A percentile compares a stretch with the other conserved stretches of the same genome.
These are phyloP conservation scores for Mobula birostris DNA, from an alignment of 2,113 vertebrate genomes.

Conservation along the genomic window DNA sequence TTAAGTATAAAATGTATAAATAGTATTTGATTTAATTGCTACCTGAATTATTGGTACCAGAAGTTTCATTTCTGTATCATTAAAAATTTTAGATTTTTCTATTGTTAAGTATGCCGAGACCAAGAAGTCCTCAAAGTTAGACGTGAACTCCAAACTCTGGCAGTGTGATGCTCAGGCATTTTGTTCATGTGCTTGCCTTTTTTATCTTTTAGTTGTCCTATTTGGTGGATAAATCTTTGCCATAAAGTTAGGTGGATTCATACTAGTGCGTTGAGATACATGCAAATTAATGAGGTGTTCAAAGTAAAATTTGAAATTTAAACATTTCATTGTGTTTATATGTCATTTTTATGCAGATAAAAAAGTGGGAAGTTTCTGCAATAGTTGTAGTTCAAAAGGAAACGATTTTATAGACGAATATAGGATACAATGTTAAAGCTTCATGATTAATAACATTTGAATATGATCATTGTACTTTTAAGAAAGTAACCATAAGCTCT, in stretches of 20 bases:
- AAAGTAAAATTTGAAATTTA: too few relatives aligned
- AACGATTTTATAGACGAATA: not conserved
- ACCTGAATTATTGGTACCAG: not conserved
- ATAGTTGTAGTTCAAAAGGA: not conserved
- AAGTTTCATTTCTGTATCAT: too few relatives aligned
- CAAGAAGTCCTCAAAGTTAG: not conserved
- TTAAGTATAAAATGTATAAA: not conserved
- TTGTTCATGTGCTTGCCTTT: not conserved
- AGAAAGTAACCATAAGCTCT: not conserved
- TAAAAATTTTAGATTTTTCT: not conserved
- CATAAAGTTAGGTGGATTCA: not conserved
- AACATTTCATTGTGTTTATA: not conserved
- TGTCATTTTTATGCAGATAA: not conserved
- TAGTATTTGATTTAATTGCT: not conserved
- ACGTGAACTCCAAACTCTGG: not conserved
- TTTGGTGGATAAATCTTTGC: not conserved
- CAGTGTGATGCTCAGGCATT: not conserved
- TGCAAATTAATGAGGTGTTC: not conserved
- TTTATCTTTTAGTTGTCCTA: not conserved
- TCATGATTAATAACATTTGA: constrained; percentile 38
- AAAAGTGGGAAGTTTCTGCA: not conserved
- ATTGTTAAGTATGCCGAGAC: not conserved
- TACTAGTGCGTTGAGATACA: not conserved
- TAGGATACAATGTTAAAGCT: not conserved
- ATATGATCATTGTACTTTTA: constrained; percentile 45